These are phyloP conservation scores for Enteromius unitaeniatus DNA, from an alignment of 2,797 vertebrate species.

Conservation along the genomic window DNA sequence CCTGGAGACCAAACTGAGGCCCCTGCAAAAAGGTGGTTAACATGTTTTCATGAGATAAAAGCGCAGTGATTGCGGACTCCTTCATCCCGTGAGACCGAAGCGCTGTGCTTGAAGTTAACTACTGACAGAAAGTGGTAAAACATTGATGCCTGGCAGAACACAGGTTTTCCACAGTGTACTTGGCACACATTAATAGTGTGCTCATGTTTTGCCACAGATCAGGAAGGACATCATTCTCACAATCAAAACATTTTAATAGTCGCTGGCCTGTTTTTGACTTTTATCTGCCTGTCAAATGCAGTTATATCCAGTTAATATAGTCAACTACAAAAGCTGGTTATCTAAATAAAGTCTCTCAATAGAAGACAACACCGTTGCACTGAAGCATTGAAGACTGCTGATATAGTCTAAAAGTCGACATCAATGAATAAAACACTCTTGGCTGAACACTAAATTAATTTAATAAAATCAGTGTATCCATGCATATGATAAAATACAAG, in stretches of 20 bases:
- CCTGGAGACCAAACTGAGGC: conserved; percentile 9
- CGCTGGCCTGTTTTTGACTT: not conserved
- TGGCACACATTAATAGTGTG: conserved; percentile 32
- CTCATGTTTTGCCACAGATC: conserved; percentile 24
- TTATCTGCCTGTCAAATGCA: not conserved
- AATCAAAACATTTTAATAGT: conserved; percentile 22
- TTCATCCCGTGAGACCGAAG: conserved; percentile 54
- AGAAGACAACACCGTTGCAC: not conserved
- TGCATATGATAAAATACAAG: not conserved
- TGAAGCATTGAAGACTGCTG: conserved; percentile 4
- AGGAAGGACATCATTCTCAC: conserved; percentile 22
- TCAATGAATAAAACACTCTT: conserved; percentile 15
- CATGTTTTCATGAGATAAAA: conserved; percentile 54
- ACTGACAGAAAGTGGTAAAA: conserved; percentile 57
- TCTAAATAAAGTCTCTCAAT: conserved; percentile 11
- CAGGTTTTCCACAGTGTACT: conserved; percentile 62
- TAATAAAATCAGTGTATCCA: not conserved
- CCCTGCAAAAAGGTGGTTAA: conserved; percentile 25
- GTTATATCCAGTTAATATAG: not conserved
- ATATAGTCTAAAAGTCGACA: not conserved
- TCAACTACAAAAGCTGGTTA: not conserved
- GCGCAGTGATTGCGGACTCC: conserved; percentile 41
- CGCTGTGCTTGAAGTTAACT: conserved; percentile 54
- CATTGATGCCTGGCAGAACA: conserved; percentile 53
- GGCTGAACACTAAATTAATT: conserved; percentile 23